These are phyloP conservation scores for Artibeus lituratus DNA, from an alignment of 2,797 vertebrate species.

Conservation along the genomic window DNA sequence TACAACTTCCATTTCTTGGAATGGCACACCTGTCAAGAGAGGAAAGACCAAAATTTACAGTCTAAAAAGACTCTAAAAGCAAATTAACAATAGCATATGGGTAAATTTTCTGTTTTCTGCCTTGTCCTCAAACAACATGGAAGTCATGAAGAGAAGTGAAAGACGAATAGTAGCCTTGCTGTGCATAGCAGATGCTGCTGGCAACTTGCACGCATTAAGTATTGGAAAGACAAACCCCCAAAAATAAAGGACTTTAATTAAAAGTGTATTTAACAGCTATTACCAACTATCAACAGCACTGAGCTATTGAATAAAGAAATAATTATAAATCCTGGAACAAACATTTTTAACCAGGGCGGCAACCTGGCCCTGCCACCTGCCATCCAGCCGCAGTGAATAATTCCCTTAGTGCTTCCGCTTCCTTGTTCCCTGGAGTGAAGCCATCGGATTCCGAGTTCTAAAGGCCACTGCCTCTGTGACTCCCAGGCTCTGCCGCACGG, in stretches of 20 bases:
- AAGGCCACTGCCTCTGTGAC: not conserved
- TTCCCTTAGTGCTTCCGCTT: not conserved
- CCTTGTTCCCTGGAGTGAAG: not conserved
- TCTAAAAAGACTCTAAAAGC: constrained; percentile 12
- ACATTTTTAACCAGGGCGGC: not conserved
- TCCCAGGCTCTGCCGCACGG: not conserved
- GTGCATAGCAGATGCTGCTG: rapidly evolving
- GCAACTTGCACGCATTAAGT: constrained; percentile 21
- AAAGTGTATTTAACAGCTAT: constrained; percentile 4
- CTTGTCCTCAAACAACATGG: not conserved
- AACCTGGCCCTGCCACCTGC: not conserved
- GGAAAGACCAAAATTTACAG: constrained; percentile 46
- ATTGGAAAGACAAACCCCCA: not conserved
- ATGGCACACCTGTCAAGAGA: constrained; percentile 17
- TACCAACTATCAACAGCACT: not conserved
- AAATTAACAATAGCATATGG: not conserved
- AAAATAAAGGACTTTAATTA: constrained; percentile 8
- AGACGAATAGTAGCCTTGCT: not conserved
- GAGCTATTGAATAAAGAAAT: not conserved
- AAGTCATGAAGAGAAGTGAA: not conserved
- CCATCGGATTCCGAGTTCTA: not conserved
- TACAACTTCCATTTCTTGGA: constrained; percentile 39
- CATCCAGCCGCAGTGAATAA: not conserved
- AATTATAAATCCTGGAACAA: not conserved
- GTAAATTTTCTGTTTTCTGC: not conserved